phyloP scores from a whole-genome alignment of 30 jellyfish, hydroid and myxozoan species.

The Rhopilema esculentum region DNA sequence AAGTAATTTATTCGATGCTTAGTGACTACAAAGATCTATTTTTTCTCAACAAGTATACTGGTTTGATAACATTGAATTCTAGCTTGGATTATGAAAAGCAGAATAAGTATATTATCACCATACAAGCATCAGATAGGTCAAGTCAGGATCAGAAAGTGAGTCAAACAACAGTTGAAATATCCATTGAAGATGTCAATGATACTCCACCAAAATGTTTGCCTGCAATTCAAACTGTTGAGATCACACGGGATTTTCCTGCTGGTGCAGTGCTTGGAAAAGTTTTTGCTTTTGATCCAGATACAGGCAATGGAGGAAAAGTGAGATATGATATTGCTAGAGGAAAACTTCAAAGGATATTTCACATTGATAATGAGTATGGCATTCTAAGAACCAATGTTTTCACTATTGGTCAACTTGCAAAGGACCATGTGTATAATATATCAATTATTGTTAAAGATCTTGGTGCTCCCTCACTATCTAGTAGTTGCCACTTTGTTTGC shows the following conservation, averaged over 20 bases:
- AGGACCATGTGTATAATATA: constrained; percentile 33
- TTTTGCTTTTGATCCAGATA: constrained; percentile 83
- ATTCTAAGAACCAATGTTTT: constrained; percentile 46
- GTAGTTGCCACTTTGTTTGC: constrained; percentile 44
- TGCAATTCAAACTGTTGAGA: constrained; percentile 41
- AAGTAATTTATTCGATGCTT: constrained; percentile 62
- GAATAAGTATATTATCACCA: constrained; percentile 37
- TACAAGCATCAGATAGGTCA: constrained; percentile 88
- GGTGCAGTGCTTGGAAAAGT: constrained; percentile 87
- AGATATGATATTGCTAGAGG: constrained; percentile 43
- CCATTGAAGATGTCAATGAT: constrained; percentile 85
- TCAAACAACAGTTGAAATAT: constrained; percentile 65
- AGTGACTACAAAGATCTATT: constrained; percentile 49
- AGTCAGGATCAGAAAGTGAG: constrained; percentile 71
- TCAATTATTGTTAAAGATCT: constrained; percentile 61
- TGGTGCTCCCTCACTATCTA: constrained; percentile 66
- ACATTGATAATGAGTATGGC: constrained; percentile 62
- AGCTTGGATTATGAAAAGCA: constrained; percentile 80
- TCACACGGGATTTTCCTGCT: constrained; percentile 68
- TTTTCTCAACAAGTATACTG: constrained; percentile 67
- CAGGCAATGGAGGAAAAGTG: constrained; percentile 69
- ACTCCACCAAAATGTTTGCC: constrained; percentile 84
- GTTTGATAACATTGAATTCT: constrained; percentile 35
- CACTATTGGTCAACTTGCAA: constrained; percentile 20
- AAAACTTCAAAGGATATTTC: constrained; percentile 40